phyloP scores from a whole-genome alignment of 2,888 invertebrate species.

The Acanthosepion pharaonis region DNA sequence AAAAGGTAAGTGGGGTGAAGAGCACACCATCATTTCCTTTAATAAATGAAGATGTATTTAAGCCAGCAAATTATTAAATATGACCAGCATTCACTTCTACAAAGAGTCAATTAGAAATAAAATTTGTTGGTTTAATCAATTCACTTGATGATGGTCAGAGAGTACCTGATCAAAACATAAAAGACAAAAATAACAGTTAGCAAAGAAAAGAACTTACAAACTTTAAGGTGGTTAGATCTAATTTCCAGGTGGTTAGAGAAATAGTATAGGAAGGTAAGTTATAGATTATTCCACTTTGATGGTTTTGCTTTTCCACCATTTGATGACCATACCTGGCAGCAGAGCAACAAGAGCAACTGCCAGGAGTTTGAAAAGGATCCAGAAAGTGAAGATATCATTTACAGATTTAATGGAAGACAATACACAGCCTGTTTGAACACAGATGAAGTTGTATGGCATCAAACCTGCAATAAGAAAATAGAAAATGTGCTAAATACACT shows the following conservation, averaged over 20 bases:
- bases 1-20: background rate
- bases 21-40: background rate
- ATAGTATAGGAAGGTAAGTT: background rate
- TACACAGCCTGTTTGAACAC: slow-evolving; percentile 79
- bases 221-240: background rate
- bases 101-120: background rate
- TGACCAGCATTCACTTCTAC: background rate
- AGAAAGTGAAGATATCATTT: slow-evolving; percentile 75
- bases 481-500: background rate
- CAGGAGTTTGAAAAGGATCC: slow-evolving; percentile 72
- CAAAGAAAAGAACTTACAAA: background rate
- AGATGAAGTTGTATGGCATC: slow-evolving; percentile 80
- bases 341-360: slow-evolving; percentile 72
- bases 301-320: slow-evolving; percentile 49
- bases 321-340: slow-evolving; percentile 69
- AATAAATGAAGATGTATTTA: background rate
- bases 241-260: background rate
- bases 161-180: background rate
- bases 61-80: background rate
- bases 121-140: background rate
- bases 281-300: background rate
- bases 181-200: background rate
- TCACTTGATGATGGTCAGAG: background rate
- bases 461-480: slow-evolving; percentile 75
- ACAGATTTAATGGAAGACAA: slow-evolving; percentile 76